Base-by-base conservation (phyloP, 2,113 vertebrate genomes). In the Leucoraja erinaceus region DNA sequence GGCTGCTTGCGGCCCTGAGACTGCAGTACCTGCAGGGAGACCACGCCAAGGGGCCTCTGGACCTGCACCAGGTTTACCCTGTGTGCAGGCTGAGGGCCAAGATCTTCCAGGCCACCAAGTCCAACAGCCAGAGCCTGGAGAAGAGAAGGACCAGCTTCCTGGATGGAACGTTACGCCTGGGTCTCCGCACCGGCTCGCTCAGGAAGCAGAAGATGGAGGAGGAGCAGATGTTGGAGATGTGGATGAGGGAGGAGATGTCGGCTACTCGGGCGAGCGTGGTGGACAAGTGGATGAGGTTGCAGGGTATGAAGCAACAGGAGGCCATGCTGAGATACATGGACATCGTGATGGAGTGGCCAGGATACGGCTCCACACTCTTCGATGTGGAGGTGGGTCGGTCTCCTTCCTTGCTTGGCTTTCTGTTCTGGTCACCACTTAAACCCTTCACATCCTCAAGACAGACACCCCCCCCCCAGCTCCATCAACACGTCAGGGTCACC, bases 171-270 rank as follows among this genome's bases (percentile, higher is more conserved):
- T 94, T 98, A 94, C 96, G 98, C 94, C 97, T 97, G 4, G 97
- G 97, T 95, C 98, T 98, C 94, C 98, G 98, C 94, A 97, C 98
- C 0, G 98, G 98, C 5, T 97, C 97, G 0, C 96, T 98, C 93
- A 98, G 98, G 95, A 98, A 98, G 94, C 98, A 98, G 95, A 96
- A 97, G 94, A 95, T 97, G 74, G 98, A 98, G 95, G 98, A 98
- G 94, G 98, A 98, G 94, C 97, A 98, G 95, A 98, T 98, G 98
- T 95, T 98, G 94, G 98, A 98, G 96, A 98, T 98, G 98, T 98
- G 98, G 97, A 97, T 98, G 70, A 98, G 98, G 94, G 98, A 98
- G 94, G 98, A 98, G 95, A 97, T 98, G 14, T 98, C 97, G 0
- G 97, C 98, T n/a, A 97, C 97, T 0, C 96, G 98, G 70, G 96